Base-by-base conservation (phyloP, 2,888 invertebrate genomes). In the Xiphydria camelus region DNA sequence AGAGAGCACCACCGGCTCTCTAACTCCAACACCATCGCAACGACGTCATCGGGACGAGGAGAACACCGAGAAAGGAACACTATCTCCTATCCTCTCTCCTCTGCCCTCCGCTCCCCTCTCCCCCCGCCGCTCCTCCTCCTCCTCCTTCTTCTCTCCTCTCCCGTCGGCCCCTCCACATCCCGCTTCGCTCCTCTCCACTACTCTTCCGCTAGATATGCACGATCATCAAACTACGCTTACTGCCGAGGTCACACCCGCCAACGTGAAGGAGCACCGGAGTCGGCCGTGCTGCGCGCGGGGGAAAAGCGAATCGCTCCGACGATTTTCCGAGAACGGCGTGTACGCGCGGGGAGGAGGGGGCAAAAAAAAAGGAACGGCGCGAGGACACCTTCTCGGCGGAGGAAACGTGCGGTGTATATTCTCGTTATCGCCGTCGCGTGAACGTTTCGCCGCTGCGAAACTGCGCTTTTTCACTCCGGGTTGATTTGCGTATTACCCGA, bases 191-290 rank as follows among this genome's bases (percentile, higher is more conserved):
- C 40, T 45, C 35, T 33, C 37, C 31, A 43, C 32, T 29, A 38
- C 17, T 42, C 44, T 52, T 55, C 59, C 54, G 53, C 54, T 63
- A 47, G 57, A 61, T 62, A 65, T 65, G 60, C 62, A 58, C 55
- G 60, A 61, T 64, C 61, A 53, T 64, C 62, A 49, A 63, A 58
- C 53, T 54, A 55, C 55, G 62, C 58, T 60, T 57, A 57, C 61
- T 55, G 54, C 57, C 56, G 61, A 64, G 66, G 64, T 62, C 64
- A 64, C 63, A 62, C 59, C 62, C 61, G 64, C 62, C 63, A 56
- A 63, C 62, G 58, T 59, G 55, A 51, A 57, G 54, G 54, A 55
- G 54, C 51, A 51, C 61, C 56, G 59, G 58, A 57, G 53, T 50
- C 57, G 53, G n/a, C n/a, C n/a, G n/a, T n/a, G n/a, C n/a, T n/a